Percentiles rank a stretch among this genome's conserved stretches.
phyloP scores from a whole-genome alignment of 2,797 vertebrate species.

The Lemur catta region DNA sequence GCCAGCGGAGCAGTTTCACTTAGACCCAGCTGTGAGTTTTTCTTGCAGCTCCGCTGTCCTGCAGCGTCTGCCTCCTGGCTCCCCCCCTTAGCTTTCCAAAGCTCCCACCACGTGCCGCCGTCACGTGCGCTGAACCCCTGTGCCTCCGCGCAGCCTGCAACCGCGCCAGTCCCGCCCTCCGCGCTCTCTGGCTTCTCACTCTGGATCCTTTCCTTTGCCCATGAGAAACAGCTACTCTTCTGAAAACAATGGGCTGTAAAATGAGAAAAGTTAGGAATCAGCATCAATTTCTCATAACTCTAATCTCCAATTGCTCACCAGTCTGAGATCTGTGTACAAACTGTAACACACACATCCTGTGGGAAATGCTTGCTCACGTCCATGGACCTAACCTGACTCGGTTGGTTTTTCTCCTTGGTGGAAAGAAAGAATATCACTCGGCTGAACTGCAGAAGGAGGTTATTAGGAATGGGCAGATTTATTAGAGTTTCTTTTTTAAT shows the following conservation, averaged over 20 bases:
- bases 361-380: neutral
- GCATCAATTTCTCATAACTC: neutral
- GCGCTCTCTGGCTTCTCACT: neutral
- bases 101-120: neutral
- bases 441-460: neutral
- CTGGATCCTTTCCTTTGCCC: neutral
- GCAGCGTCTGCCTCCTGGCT: neutral
- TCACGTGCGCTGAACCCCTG: neutral
- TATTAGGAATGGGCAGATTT: conserved; percentile 6
- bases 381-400: neutral
- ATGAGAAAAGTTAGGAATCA: neutral
- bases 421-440: neutral
- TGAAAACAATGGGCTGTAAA: conserved; percentile 7
- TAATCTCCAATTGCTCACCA: conserved; percentile 18
- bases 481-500: neutral
- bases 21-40: neutral
- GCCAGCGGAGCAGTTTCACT: neutral
- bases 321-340: neutral
- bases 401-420: neutral
- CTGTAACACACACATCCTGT: neutral
- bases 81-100: neutral
- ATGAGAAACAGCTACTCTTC: neutral
- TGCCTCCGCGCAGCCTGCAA: neutral
- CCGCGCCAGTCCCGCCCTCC: neutral
- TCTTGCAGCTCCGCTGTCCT: neutral